Conservation (phyloP, 2,888 invertebrate genomes). For the Drosophila monieri region DNA sequence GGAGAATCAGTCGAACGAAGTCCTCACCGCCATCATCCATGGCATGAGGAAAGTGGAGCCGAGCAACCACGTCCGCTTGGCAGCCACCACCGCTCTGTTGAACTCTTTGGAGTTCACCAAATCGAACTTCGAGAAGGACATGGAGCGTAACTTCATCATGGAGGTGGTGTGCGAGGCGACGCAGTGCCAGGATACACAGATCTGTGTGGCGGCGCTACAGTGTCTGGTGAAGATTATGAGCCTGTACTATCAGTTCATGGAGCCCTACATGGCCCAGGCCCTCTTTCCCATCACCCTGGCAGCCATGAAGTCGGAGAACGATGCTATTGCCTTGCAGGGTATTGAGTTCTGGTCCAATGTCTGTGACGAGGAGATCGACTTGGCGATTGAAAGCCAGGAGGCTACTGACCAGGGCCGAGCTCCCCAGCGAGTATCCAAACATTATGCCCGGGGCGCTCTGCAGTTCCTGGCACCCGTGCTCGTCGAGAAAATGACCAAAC, state of each 20-base stretch:
- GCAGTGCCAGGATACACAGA: slow-evolving; percentile 94
- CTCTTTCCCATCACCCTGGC: slow-evolving; percentile 98
- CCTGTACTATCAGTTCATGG: slow-evolving; percentile 99
- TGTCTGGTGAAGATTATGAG: slow-evolving; percentile 99
- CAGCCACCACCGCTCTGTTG: slow-evolving; percentile 97
- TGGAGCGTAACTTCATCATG: slow-evolving; percentile 99
- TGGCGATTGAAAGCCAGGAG: slow-evolving; percentile 96
- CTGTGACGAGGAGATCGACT: slow-evolving; percentile 99
- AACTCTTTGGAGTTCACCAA: slow-evolving; percentile 99
- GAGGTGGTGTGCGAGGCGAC: slow-evolving; percentile 99
- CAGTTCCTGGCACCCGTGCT: slow-evolving; percentile 97
- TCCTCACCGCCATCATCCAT: slow-evolving; percentile 99
- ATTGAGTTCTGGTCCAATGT: slow-evolving; percentile 99
- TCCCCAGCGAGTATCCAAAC: slow-evolving; percentile 95
- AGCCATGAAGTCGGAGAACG: slow-evolving; percentile 98
- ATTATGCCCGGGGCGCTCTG: slow-evolving; percentile 99
- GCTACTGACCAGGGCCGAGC: slow-evolving; percentile 96
- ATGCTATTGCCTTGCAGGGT: slow-evolving; percentile 98
- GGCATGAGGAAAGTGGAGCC: slow-evolving; percentile 98
- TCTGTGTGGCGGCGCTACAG: slow-evolving; percentile 98
- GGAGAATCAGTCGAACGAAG: slow-evolving; percentile 96
- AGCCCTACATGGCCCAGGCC: slow-evolving; percentile 99
- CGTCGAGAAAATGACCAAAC: slow-evolving; percentile 96
- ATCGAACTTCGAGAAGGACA: slow-evolving; percentile 98
- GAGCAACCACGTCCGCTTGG: slow-evolving; percentile 96